Evolutionary conservation across 2,888 invertebrate genomes (phyloP), one percentile per base, ranked within the genome.

Genomic region (Agrypnus murinus): DNA sequence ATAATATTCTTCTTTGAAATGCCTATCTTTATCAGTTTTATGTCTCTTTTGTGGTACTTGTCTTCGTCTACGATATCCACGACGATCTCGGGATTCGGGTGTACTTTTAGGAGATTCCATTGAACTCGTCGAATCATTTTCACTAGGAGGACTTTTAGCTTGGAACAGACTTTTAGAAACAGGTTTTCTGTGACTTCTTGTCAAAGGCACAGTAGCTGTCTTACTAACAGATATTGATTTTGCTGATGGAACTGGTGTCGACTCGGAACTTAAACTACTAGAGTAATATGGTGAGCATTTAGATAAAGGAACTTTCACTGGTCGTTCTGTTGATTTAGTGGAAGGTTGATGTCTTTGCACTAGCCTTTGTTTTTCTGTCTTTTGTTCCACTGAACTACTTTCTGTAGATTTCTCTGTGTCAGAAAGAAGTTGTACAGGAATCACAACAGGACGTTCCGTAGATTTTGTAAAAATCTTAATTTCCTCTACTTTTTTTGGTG

Each of bases 211-310:
- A 8, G 86, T 86, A 8, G 84, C 84, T 60, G 89, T 89, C 83
- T 92, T 92, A 14, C 89, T 90, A 0, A 91, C 89, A 5, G 90
- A 90, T 78, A 92, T 90, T 55, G 90, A 87, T 68, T 81, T 83
- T 25, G 83, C 78, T 34, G 91, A 88, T 68, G 90, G 89, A 82
- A 92, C 90, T 1, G 92, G 92, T 1, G 92, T 92, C 25, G 92
- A 92, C 77, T 92, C 92, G 0, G 92, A 92, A 81, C 92, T 92
- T 43, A 92, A 85, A 78, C 92, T 92, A 79, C 92, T 92, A 31
- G 92, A 92, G 82, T 92, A 92, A 81, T 92, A 92, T 0, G 92
- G 92, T 1, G 92, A 92, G 80, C 92, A 92, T 81, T 92, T 91
- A 0, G 91, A 88, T 32, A 92, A 83, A 15, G 87, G 87, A 15